These are phyloP conservation scores for Stenodera caucasica DNA, from an alignment of 2,888 invertebrate genomes.

Conservation along the genomic window DNA sequence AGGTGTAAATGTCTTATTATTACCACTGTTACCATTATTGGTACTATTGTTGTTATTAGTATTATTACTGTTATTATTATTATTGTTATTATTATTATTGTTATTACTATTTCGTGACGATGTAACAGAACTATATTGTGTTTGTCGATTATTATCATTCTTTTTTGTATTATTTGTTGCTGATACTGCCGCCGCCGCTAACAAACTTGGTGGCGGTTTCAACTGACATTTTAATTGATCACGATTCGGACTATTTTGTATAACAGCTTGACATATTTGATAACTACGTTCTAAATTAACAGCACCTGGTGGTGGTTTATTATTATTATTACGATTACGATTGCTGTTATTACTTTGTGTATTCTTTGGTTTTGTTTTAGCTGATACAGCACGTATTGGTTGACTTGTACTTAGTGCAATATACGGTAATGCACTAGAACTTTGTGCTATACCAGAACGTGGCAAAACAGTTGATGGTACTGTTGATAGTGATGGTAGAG, in stretches of 20 bases:
- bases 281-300: slow-evolving; percentile 93
- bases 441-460: slow-evolving; percentile 52
- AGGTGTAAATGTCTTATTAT: slow-evolving; percentile 54
- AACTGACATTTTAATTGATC: slow-evolving; percentile 83
- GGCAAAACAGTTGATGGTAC: slow-evolving; percentile 12
- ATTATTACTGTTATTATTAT: background rate
- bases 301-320: slow-evolving; percentile 84
- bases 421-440: slow-evolving; percentile 58
- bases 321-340: slow-evolving; percentile 62
- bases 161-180: slow-evolving; percentile 43
- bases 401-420: slow-evolving; percentile 58
- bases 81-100: slow-evolving; percentile 16
- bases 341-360: slow-evolving; percentile 33
- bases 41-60: no score
- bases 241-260: slow-evolving; percentile 90
- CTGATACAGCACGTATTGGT: slow-evolving; percentile 57
- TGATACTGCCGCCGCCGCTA: slow-evolving; percentile 58
- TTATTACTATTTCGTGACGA: slow-evolving; percentile 40
- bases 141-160: slow-evolving; percentile 46
- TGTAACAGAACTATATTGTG: slow-evolving; percentile 54
- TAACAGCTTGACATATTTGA: slow-evolving; percentile 91
- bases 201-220: slow-evolving; percentile 80
- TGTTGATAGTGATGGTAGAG: background rate
- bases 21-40: no score
- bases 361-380: slow-evolving; percentile 53